phyloP scores from a whole-genome alignment of 2,888 invertebrate genomes.

The Andricus curvator region DNA sequence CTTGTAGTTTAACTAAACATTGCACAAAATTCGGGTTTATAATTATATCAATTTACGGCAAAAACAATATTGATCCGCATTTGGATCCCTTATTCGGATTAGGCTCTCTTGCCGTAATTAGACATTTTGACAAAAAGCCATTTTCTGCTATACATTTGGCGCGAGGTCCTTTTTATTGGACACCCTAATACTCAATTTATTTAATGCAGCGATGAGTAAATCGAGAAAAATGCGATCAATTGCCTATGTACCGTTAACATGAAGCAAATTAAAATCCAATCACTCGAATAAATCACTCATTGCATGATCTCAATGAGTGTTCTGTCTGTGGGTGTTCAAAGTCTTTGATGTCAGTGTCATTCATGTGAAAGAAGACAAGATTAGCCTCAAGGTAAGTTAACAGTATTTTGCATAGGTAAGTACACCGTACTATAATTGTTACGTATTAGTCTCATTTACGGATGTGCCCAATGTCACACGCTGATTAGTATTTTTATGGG shows the following conservation, averaged over 20 bases:
- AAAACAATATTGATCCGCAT: too few relatives aligned
- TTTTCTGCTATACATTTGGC: too few relatives aligned
- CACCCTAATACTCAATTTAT: background rate
- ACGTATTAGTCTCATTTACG: constrained; percentile 27
- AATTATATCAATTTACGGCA: too few relatives aligned
- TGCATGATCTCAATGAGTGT: constrained; percentile 11
- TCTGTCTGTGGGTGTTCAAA: background rate
- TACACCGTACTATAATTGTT: constrained; percentile 12
- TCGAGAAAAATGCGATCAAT: background rate
- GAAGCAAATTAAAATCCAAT: background rate
- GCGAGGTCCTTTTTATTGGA: too few relatives aligned
- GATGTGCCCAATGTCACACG: constrained; percentile 32
- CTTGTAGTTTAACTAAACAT: too few relatives aligned
- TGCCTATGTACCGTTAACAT: background rate
- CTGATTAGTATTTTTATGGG: constrained; percentile 17
- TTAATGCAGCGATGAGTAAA: background rate
- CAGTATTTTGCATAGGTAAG: constrained; percentile 34
- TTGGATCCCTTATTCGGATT: too few relatives aligned
- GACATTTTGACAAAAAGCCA: too few relatives aligned
- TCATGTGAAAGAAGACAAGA: constrained; percentile 25
- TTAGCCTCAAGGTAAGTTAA: constrained; percentile 32
- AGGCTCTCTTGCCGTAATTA: too few relatives aligned
- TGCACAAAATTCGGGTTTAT: too few relatives aligned
- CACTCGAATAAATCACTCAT: background rate
- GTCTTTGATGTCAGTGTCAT: constrained; percentile 31